These are phyloP conservation scores for Coccyzus lansbergi DNA, from an alignment of 2,797 vertebrate species.

Conservation along the genomic window DNA sequence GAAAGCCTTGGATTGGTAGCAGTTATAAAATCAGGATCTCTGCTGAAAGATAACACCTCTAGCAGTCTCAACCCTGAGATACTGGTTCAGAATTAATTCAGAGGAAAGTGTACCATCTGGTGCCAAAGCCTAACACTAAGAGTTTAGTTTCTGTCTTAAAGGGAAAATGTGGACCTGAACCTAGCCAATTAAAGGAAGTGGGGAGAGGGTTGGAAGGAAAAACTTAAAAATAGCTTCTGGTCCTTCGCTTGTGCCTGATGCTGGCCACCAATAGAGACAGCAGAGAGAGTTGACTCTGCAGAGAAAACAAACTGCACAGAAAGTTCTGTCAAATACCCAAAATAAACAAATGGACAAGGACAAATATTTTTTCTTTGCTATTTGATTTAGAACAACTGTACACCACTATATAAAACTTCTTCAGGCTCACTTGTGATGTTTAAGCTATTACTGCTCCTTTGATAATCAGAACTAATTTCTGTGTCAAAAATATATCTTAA, in stretches of 20 bases:
- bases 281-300: background rate
- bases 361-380: background rate
- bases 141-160: slow-evolving; percentile 40
- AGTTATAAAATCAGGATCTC: slow-evolving; percentile 43
- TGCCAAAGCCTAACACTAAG: slow-evolving; percentile 39
- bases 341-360: background rate
- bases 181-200: slow-evolving; percentile 32
- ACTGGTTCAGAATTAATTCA: slow-evolving; percentile 48
- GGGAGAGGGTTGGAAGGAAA: background rate
- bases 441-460: background rate
- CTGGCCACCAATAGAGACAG: background rate
- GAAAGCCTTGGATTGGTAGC: slow-evolving; percentile 23
- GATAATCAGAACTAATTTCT: background rate
- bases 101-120: slow-evolving; percentile 58
- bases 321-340: background rate
- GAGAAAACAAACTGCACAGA: background rate
- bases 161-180: slow-evolving; percentile 1
- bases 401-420: background rate
- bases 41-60: slow-evolving; percentile 51
- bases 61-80: slow-evolving; percentile 31
- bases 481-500: background rate
- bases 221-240: slow-evolving; percentile 43
- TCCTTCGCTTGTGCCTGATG: background rate
- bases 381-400: background rate
- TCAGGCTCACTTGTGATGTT: background rate